Base-by-base conservation (phyloP, 2,113 vertebrate genomes). In the Ovibos moschatus region DNA sequence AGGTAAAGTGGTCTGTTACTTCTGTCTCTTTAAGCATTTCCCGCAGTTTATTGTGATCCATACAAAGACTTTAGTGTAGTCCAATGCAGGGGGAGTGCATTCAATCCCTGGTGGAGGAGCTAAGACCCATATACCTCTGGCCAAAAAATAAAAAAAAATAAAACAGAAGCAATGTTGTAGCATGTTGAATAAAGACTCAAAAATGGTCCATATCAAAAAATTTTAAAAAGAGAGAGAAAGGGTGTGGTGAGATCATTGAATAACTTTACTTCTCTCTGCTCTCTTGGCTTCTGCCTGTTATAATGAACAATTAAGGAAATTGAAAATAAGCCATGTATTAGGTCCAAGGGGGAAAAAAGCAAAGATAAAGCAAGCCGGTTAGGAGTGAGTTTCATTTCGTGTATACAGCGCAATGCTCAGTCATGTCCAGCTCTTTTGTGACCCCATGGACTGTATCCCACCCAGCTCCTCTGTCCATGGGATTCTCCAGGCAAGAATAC, bases 331-430 rank as follows among this genome's bases (percentile, higher is more conserved):
- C 30, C 53, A 7, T 83, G 43, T 47, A 3, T 25, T 16, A 58
- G 28, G 45, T 33, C 78, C 50, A 53, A 0, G 30, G 58, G 92
- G 74, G 33, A 28, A 36, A 36, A 9, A 58, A 0, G 36, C 30
- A 33, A 15, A 78, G 83, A 16, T 89, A 60, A 25, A 36, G 23
- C 43, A 14, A 60, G 88, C 7, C 8, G 50, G 57, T 19, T 14
- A 5, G 9, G 9, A 21, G 25, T 10, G 43, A 2, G 0, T 7
- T 57, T 43, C 11, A 55, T 21, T 58, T 0, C 2, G 1, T 67
- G 33, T 67, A 17, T n/a, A 8, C 62, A 64, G 30, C 17, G 7
- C 0, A 10, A 21, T 71, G n/a, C n/a, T 36, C 67, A 43, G 71
- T 76, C 40, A 11, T 43, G 12, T 76, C 71, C 71, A 43, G 23